phyloP scores from a whole-genome alignment of 2,888 invertebrate genomes.

The Oithona nana region DNA sequence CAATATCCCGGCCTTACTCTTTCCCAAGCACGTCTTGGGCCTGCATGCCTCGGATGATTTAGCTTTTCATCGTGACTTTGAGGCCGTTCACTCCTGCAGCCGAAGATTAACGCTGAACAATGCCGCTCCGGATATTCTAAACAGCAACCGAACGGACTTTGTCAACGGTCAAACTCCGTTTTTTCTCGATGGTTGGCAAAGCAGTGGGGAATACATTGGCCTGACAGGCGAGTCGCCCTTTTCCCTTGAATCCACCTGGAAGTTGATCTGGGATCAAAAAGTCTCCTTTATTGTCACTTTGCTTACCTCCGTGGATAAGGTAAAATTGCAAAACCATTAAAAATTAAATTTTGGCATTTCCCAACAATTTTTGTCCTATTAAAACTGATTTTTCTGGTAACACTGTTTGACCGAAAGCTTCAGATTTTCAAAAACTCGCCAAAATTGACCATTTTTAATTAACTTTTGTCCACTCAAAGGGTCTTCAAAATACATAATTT shows the following conservation, averaged over 20 bases:
- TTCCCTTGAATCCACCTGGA: slow-evolving; percentile 2
- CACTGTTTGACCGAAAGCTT: too few species aligned
- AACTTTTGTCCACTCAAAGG: too few species aligned
- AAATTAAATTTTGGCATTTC: too few species aligned
- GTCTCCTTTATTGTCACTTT: slow-evolving; percentile 9
- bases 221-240: slow-evolving; percentile 6
- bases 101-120: neutral
- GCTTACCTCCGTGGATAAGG: slow-evolving; percentile 12
- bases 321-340: too few species aligned
- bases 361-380: too few species aligned
- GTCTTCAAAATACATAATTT: too few species aligned
- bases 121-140: neutral
- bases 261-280: slow-evolving; percentile 8
- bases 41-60: slow-evolving; percentile 10
- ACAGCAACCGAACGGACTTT: too few species aligned
- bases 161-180: neutral
- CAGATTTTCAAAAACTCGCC: too few species aligned
- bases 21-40: slow-evolving; percentile 14
- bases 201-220: neutral
- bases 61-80: slow-evolving; percentile 12
- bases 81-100: neutral
- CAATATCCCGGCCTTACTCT: slow-evolving; percentile 7
- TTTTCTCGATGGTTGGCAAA: slow-evolving; percentile 9
- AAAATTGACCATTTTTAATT: too few species aligned
- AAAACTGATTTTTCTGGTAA: too few species aligned